Percentiles rank a stretch among this genome's conserved stretches.
These are phyloP conservation scores for Scolanthus callimorphus DNA, from an alignment of 92 coral and sea anemone species.

Conservation along the genomic window DNA sequence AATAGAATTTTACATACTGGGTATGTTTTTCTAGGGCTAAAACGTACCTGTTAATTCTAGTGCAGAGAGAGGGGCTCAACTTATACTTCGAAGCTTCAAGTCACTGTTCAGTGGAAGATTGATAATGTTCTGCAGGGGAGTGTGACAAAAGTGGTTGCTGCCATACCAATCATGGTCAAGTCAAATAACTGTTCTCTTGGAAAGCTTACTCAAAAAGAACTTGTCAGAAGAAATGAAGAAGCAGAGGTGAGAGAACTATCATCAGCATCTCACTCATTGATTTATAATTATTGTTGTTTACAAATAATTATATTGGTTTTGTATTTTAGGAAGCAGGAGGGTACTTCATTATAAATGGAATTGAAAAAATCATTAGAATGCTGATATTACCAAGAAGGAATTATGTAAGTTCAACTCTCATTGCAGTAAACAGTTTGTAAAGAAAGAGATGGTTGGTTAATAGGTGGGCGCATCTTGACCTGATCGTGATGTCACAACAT, in stretches of 20 bases:
- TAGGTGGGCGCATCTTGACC: too few relatives aligned
- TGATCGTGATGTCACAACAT: too few relatives aligned
- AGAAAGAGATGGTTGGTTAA: too few relatives aligned
- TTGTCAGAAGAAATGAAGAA: constrained; percentile 83
- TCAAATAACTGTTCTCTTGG: constrained; percentile 82
- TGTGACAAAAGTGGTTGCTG: constrained; percentile 86
- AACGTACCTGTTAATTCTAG: too few relatives aligned
- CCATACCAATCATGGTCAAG: constrained; percentile 93
- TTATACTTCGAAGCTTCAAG: constrained; percentile 89
- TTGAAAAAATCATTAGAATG: constrained; percentile 94
- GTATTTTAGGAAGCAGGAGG: constrained; percentile 92
- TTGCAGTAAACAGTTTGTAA: background rate
- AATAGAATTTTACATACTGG: background rate
- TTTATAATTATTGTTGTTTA: too few relatives aligned
- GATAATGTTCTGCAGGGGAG: constrained; percentile 81
- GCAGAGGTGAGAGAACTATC: constrained; percentile 71
- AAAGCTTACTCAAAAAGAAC: constrained; percentile 75
- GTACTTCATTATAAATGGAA: constrained; percentile 90
- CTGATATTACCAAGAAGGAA: constrained; percentile 96
- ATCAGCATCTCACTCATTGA: background rate
- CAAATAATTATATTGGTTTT: background rate
- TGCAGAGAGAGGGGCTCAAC: constrained; percentile 86
- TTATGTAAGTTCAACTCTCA: constrained; percentile 64
- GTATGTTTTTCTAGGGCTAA: too few relatives aligned
- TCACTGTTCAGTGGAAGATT: constrained; percentile 87